Conservation (phyloP, 2,888 invertebrate genomes). For the Zelleria hepariella region DNA sequence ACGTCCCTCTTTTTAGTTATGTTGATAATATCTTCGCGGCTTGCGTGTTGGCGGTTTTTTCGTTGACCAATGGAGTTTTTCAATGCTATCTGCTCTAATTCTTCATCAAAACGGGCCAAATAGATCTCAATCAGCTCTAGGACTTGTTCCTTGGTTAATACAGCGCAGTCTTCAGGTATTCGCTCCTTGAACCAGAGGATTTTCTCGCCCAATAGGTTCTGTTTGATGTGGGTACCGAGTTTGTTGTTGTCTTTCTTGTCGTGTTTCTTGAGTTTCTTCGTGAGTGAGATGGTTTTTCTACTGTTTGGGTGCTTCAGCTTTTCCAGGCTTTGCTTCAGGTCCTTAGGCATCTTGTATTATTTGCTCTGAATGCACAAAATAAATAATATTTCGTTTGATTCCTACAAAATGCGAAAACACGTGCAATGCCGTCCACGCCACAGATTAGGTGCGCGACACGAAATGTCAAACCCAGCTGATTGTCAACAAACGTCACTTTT, state of each 20-base stretch:
- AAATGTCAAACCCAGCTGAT: background rate
- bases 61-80: conserved; percentile 85
- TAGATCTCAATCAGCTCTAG: conserved; percentile 72
- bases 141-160: conserved; percentile 74
- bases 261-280: conserved; percentile 78
- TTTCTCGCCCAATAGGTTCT: conserved; percentile 82
- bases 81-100: conserved; percentile 82
- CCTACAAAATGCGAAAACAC: too few species aligned
- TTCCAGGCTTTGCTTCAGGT: conserved; percentile 41
- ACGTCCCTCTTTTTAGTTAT: conserved; percentile 81
- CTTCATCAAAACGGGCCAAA: conserved; percentile 76
- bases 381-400: background rate
- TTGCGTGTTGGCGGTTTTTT: conserved; percentile 83
- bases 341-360: conserved; percentile 43
- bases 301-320: conserved; percentile 88
- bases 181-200: conserved; percentile 83
- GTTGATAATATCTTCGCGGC: conserved; percentile 83
- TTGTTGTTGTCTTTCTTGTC: conserved; percentile 74
- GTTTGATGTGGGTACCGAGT: conserved; percentile 77
- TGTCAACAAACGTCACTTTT: background rate
- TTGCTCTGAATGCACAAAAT: background rate
- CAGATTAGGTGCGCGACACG: too few species aligned
- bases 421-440: too few species aligned
- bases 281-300: conserved; percentile 81
- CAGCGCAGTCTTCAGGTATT: conserved; percentile 65